Percentiles rank a stretch among this genome's conserved stretches.
Evolutionary conservation across 2,797 vertebrate genomes (phyloP).

Genomic region (Coracias cyanogaster): DNA sequence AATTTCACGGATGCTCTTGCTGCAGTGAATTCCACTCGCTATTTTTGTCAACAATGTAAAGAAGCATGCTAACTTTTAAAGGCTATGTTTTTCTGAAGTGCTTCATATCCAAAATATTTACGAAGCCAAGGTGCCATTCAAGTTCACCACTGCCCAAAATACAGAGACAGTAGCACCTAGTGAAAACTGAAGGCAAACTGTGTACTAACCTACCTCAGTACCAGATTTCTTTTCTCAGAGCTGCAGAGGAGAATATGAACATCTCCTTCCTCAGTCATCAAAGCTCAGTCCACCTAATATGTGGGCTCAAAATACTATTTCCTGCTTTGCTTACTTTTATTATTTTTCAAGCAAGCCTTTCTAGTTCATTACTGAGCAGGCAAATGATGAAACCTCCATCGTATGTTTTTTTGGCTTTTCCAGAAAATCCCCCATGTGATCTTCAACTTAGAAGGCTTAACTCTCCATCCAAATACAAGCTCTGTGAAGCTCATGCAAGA

Average conservation of each 20-base stretch:
- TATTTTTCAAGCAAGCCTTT: neutral
- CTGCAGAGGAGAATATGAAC: neutral
- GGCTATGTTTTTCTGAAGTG: neutral
- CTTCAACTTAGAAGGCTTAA: slow-evolving; percentile 1
- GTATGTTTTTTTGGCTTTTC: slow-evolving; percentile 16
- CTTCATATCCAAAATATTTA: neutral
- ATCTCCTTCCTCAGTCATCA: neutral
- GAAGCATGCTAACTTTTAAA: neutral
- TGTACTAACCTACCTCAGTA: neutral
- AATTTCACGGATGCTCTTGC: neutral
- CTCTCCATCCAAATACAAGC: neutral
- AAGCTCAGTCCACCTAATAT: neutral
- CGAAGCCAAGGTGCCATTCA: neutral
- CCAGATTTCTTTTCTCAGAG: neutral
- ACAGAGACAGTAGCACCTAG: neutral
- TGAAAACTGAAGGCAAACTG: neutral
- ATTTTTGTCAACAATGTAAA: neutral
- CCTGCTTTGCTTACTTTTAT: neutral
- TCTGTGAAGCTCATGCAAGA: neutral
- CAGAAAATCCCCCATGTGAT: slow-evolving; percentile 25
- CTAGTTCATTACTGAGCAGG: neutral
- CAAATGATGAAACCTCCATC: neutral
- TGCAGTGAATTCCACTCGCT: neutral
- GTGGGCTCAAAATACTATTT: neutral
- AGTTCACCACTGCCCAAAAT: neutral